phyloP scores from a whole-genome alignment of 2,888 invertebrate genomes.

The Melieria crassipennis region DNA sequence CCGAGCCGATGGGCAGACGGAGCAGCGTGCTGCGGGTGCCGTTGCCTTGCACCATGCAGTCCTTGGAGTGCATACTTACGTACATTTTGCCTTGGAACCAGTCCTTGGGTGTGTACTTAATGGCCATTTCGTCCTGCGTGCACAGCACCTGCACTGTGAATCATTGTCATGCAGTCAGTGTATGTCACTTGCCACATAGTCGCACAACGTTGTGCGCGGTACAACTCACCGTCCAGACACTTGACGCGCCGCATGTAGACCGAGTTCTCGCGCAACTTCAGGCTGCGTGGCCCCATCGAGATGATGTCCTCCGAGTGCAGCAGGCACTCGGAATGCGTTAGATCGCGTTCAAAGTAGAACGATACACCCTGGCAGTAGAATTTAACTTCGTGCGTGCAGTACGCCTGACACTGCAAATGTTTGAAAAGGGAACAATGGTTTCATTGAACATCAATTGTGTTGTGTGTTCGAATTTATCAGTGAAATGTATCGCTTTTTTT shows the following conservation, averaged over 20 bases:
- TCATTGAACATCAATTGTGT: background rate
- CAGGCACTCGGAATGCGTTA: conserved; percentile 69
- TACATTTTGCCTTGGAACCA: conserved; percentile 80
- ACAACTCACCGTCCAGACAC: conserved; percentile 81
- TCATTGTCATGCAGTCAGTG: background rate
- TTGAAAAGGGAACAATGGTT: too few relatives aligned
- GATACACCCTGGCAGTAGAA: conserved; percentile 82
- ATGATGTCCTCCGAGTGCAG: conserved; percentile 85
- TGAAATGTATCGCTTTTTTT: background rate
- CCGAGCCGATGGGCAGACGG: conserved; percentile 60
- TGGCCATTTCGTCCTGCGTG: conserved; percentile 74
- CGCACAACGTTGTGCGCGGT: background rate
- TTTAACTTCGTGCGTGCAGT: conserved; percentile 72
- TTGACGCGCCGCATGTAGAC: conserved; percentile 83
- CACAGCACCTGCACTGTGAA: conserved; percentile 81
- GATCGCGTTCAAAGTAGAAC: conserved; percentile 55
- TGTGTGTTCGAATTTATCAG: background rate
- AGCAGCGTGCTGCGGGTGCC: conserved; percentile 62
- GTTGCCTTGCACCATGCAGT: conserved; percentile 73
- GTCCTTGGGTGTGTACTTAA: conserved; percentile 73
- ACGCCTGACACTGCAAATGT: conserved; percentile 68
- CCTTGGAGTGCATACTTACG: conserved; percentile 80
- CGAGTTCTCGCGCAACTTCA: conserved; percentile 70
- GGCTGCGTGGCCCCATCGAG: conserved; percentile 79
- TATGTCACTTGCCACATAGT: background rate